These are phyloP conservation scores for Gnathonemus echidnorhynchus DNA, from an alignment of 2,113 vertebrate genomes.

Conservation along the genomic window DNA sequence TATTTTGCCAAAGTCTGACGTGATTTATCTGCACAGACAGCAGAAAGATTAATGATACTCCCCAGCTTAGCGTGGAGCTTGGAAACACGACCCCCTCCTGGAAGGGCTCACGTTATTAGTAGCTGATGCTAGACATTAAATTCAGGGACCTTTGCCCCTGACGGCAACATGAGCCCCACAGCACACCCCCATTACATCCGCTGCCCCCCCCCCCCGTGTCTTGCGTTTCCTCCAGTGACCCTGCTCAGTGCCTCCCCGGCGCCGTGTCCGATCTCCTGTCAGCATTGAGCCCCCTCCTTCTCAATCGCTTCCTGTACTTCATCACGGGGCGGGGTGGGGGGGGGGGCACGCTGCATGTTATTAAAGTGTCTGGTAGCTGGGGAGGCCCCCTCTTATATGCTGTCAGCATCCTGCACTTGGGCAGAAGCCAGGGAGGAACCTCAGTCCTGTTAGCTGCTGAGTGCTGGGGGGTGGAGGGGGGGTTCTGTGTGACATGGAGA, in stretches of 20 bases:
- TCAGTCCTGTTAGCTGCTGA: neutral
- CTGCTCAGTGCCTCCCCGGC: constrained; percentile 5
- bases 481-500: neutral
- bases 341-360: constrained; percentile 23
- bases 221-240: neutral
- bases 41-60: neutral
- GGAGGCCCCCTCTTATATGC: neutral
- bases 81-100: neutral
- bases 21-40: neutral
- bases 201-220: neutral
- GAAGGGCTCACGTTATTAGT: neutral
- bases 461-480: neutral
- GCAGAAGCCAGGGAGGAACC: neutral
- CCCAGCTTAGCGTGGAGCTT: neutral
- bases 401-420: too few relatives aligned
- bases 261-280: constrained; percentile 16
- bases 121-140: neutral
- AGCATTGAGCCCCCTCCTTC: constrained; percentile 16
- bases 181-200: neutral
- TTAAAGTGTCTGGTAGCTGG: constrained; percentile 22
- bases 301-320: constrained; percentile 26
- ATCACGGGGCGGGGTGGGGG: constrained; percentile 11
- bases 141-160: neutral
- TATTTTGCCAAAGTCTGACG: neutral
- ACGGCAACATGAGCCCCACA: neutral